Conservation (phyloP, 2,797 vertebrate genomes). For the Holocentrus rufus region DNA sequence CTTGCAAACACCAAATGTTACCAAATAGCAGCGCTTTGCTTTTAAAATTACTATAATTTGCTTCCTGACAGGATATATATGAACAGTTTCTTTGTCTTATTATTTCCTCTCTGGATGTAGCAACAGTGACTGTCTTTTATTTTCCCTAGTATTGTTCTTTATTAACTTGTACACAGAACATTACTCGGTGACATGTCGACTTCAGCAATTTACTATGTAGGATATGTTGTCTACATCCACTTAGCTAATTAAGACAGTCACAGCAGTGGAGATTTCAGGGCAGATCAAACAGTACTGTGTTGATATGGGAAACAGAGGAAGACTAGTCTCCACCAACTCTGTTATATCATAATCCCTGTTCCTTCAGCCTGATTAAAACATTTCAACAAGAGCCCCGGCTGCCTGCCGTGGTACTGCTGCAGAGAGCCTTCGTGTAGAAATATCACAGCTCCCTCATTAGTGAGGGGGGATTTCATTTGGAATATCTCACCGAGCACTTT, state of each 20-base stretch:
- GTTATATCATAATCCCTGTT: conserved; percentile 81
- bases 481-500: conserved; percentile 79
- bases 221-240: conserved; percentile 74
- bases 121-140: conserved; percentile 62
- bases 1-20: conserved; percentile 74
- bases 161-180: conserved; percentile 70
- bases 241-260: conserved; percentile 80
- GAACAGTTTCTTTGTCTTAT: conserved; percentile 59
- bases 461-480: conserved; percentile 82
- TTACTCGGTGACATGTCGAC: conserved; percentile 69
- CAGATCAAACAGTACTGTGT: conserved; percentile 76
- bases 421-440: conserved; percentile 70
- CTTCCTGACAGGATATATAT: conserved; percentile 66
- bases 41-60: conserved; percentile 69
- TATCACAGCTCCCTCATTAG: conserved; percentile 86
- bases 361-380: conserved; percentile 81
- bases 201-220: conserved; percentile 71
- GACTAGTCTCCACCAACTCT: conserved; percentile 74
- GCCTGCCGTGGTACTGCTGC: conserved; percentile 67
- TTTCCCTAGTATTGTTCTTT: conserved; percentile 67
- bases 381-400: conserved; percentile 75
- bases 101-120: conserved; percentile 52
- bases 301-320: conserved; percentile 77
- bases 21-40: conserved; percentile 70
- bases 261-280: conserved; percentile 72